Evolutionary conservation across 2,113 vertebrate genomes (phyloP), one percentile per base, ranked within the genome.

Genomic region (Leucosticte australis): DNA sequence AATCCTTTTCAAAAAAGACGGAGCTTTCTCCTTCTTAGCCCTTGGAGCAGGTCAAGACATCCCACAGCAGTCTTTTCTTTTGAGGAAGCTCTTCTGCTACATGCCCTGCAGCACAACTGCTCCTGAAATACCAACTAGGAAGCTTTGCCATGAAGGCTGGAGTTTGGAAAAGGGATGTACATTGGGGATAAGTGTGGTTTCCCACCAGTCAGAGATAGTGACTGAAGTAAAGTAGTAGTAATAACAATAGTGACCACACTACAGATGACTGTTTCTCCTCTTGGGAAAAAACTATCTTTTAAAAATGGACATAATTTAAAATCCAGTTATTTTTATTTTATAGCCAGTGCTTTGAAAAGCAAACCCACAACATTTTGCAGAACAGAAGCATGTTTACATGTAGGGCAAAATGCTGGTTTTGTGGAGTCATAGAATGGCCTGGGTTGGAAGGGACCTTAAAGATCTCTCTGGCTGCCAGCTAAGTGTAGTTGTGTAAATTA

Each of bases 331-430:
- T 71, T 86, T 76, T 2, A 14, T 59, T 71, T 50, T 73, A 24
- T 50, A 12, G 13, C n/a, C 10, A 3, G 39, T 63, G 33, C 53
- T 80, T 71, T 77, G 49, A 33, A 47, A 83, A 26, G 11, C 31
- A 77, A 62, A 23, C 42, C 42, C 24, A 13, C n/a, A 5, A 1
- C 4, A 0, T 5, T n/a, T 13, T 24, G 35, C 57, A 30, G 64
- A 67, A 41, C 41, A 68, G 49, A n/a, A 75, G 14, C 14, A 1
- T 0, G 0, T 68, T 68, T 30, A 3, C 10, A 11, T 8, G 8
- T 7, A 27, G 55, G 63, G 65, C 44, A 13, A 60, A 83, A 21
- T 13, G n/a, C n/a, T 73, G 46, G 2, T 41, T 80, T 71, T 49
- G 22, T 12, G 21, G n/a, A 42, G 3, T 27, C 57, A 13, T 0